Conservation (phyloP, 1,140 invertebrate genomes). For the Magallana ariakensis region DNA sequence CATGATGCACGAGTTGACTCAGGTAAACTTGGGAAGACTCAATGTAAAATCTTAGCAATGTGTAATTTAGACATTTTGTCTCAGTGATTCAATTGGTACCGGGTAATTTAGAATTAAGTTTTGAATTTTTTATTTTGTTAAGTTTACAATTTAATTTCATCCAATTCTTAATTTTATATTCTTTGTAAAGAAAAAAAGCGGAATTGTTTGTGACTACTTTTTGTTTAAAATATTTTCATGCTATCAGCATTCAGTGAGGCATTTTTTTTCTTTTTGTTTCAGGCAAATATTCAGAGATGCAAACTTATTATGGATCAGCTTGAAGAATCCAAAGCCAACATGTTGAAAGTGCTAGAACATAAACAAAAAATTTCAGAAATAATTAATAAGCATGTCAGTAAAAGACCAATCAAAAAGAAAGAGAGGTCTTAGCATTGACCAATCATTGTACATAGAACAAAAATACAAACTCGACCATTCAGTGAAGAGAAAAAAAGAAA, state of each 20-base stretch:
- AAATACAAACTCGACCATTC: not conserved
- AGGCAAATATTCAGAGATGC: conserved; percentile 96
- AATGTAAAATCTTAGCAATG: too few species aligned
- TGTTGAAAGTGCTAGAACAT: conserved; percentile 94
- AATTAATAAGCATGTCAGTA: conserved; percentile 92
- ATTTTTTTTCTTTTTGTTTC: conserved; percentile 66
- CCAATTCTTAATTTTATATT: too few species aligned
- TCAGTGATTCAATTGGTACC: too few species aligned
- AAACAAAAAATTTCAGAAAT: conserved; percentile 93
- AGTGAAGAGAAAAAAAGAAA: not conserved
- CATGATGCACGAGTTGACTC: conserved; percentile 73
- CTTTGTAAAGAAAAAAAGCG: too few species aligned
- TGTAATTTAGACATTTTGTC: too few species aligned
- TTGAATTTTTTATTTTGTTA: too few species aligned
- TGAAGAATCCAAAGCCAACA: conserved; percentile 90
- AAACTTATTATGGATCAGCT: conserved; percentile 95
- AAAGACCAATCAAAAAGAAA: conserved; percentile 93
- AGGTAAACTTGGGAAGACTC: conserved; percentile 57
- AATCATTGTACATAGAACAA: not conserved
- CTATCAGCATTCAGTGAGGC: too few species aligned
- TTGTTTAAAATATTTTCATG: too few species aligned
- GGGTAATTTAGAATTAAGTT: too few species aligned
- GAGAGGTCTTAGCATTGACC: conserved; percentile 74
- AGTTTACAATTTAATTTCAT: too few species aligned
- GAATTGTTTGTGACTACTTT: too few species aligned